Base-by-base conservation (phyloP, 2,797 vertebrate genomes). In the Jordanella pulchra region DNA sequence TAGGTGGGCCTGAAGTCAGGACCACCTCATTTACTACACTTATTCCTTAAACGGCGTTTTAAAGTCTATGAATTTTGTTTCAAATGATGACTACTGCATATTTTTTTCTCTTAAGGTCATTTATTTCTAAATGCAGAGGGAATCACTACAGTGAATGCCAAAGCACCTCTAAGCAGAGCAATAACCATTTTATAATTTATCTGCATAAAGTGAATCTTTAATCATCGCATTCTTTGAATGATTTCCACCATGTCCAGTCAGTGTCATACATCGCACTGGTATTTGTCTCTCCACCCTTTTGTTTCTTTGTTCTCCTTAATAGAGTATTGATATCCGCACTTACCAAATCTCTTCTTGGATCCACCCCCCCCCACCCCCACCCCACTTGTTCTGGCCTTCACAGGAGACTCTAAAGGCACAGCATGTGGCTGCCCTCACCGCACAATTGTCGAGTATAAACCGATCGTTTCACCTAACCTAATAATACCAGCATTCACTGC, bases 381-480 rank as follows among this genome's bases (percentile, higher is more conserved):
- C 76, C 68, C 61, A n/a, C 68, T 68, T 51, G 68, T 75, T 78
- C 69, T 72, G 77, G 82, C 87, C 85, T 82, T 88, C 79, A 65
- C 76, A n/a, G 89, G 87, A 89, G 86, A 84, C 87, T 89, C 83
- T 89, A 79, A 83, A 35, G 78, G 84, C 88, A 6, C 88, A 89
- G 87, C 87, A 86, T 90, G 88, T 79, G 84, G 78, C 85, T 77
- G 86, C 84, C 84, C 83, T 84, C 79, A 17, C 84, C 68, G 35
- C 84, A 77, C 79, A 75, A 82, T 86, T 79, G 82, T 80, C 73
- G 55, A 68, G 75, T 78, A 78, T 64, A 73, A 87, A 90, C 82
- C 80, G 30, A 88, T 90, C 77, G 73, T 91, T 91, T 87, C 81
- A 67, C 80, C 79, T 79, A 82, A 86, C 86, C 83, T 82, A 89